Evolutionary conservation across 2,113 vertebrate genomes (phyloP).

Genomic region (Prionailurus bengalensis): DNA sequence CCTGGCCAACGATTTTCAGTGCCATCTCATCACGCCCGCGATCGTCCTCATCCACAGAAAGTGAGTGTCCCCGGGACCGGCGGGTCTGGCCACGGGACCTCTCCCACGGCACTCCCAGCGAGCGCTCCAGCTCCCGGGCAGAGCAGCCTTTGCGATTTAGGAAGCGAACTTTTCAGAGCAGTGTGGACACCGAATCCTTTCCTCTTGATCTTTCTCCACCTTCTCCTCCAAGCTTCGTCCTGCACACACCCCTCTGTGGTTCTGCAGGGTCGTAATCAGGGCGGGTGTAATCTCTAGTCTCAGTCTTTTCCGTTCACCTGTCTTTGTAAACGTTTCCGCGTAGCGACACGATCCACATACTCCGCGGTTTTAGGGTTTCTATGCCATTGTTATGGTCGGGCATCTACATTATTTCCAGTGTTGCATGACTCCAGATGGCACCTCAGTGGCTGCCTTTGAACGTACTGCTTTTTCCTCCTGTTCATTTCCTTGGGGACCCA

Average conservation of each 20-base stretch:
- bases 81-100: not conserved
- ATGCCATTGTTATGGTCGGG: not conserved
- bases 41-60: constrained; percentile 88
- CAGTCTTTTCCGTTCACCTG: not conserved
- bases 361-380: not conserved
- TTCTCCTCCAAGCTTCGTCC: not conserved
- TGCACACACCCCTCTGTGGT: rapidly evolving
- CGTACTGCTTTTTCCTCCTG: not conserved
- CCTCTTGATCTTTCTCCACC: rapidly evolving
- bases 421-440: not conserved
- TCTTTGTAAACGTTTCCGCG: not conserved
- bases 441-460: not conserved
- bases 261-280: not conserved
- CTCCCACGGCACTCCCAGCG: not conserved
- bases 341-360: not conserved
- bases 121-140: too few relatives aligned
- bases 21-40: constrained; percentile 89
- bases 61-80: constrained; percentile 79
- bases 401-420: not conserved
- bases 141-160: not conserved
- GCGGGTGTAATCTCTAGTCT: not conserved
- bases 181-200: too few relatives aligned
- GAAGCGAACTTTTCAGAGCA: not conserved
- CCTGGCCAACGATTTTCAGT: constrained; percentile 93
- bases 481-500: not conserved